Conservation (phyloP, 2,113 vertebrate species). For the Tylochromis polylepis region DNA sequence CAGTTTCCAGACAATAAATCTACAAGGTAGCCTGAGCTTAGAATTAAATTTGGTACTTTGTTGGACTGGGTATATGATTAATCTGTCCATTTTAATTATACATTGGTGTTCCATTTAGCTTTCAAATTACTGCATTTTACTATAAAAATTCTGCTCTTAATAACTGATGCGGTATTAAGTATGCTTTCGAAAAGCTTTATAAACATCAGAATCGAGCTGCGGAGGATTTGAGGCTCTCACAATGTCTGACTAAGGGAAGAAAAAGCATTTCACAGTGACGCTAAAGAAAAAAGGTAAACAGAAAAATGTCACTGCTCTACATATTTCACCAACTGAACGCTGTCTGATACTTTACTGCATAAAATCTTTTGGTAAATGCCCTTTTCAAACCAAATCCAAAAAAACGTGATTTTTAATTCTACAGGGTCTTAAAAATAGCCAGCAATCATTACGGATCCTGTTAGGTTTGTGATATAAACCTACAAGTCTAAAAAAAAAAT, state of each 20-base stretch:
- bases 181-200: neutral
- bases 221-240: neutral
- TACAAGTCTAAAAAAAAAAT: conserved; percentile 19
- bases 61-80: neutral
- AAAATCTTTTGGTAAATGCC: conserved; percentile 55
- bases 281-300: neutral
- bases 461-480: conserved; percentile 7
- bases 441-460: conserved; percentile 34
- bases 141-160: neutral
- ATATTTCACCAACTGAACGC: conserved; percentile 8
- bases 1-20: neutral
- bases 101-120: neutral
- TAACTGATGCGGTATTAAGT: neutral
- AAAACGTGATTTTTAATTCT: conserved; percentile 11
- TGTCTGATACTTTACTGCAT: conserved; percentile 40
- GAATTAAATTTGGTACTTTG: neutral
- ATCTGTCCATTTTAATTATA: neutral
- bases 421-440: conserved; percentile 27
- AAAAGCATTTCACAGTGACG: conserved; percentile 15
- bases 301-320: neutral
- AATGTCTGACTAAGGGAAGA: neutral
- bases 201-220: neutral
- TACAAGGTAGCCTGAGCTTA: neutral
- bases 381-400: conserved; percentile 38
- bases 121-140: neutral